Percentiles rank a stretch among this genome's conserved stretches.
These are phyloP conservation scores for Drosophila equinoxialis DNA, from an alignment of 1,140 invertebrate genomes.

Conservation along the genomic window DNA sequence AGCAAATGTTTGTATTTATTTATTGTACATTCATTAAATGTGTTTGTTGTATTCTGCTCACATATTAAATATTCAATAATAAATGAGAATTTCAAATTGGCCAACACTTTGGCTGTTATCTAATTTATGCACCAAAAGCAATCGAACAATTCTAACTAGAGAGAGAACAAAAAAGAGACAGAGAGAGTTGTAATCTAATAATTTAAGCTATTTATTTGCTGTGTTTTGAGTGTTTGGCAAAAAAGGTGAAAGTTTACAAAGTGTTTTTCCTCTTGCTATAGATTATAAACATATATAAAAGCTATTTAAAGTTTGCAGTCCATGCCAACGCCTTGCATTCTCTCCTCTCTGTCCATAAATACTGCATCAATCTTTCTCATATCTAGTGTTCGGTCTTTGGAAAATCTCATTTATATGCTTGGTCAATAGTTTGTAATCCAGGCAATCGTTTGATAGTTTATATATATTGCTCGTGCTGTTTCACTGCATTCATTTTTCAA, in stretches of 20 bases:
- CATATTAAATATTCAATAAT: slow-evolving; percentile 4
- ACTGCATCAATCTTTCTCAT: too few relatives aligned
- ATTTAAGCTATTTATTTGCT: background rate
- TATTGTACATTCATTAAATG: background rate
- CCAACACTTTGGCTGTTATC: background rate
- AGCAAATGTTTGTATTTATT: slow-evolving; percentile 3
- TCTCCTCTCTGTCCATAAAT: too few relatives aligned
- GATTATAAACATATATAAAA: too few relatives aligned
- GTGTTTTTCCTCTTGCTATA: too few relatives aligned
- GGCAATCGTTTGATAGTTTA: background rate
- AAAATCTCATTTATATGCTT: too few relatives aligned
- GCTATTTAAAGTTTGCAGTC: too few relatives aligned
- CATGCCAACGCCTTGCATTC: too few relatives aligned
- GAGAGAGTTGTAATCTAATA: background rate
- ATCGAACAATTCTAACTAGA: too few relatives aligned
- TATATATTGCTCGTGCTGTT: slow-evolving; percentile 2
- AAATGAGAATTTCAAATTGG: background rate
- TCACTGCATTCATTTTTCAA: slow-evolving; percentile 28
- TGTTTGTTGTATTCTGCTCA: background rate
- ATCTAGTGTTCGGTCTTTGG: too few relatives aligned
- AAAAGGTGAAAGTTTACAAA: background rate
- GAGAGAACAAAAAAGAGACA: background rate
- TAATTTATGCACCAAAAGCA: background rate
- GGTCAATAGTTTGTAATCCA: background rate
- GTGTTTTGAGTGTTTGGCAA: background rate